Evolutionary conservation across 2,797 vertebrate species (phyloP).

Genomic region (Syndactyla subalaris): DNA sequence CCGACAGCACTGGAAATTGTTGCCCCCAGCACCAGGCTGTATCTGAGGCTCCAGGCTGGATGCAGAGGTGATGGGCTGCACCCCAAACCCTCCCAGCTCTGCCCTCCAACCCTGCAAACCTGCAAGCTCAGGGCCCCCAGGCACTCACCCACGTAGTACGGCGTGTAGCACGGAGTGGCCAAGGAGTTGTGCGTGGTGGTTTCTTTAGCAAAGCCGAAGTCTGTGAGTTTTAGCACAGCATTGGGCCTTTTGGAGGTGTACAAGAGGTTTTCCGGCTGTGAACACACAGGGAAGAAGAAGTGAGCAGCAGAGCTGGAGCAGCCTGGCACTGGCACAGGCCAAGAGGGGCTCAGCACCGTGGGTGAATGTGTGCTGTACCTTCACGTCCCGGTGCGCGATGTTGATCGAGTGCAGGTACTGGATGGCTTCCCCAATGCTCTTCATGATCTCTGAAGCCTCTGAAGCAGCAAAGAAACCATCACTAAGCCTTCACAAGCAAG

Average conservation of each 20-base stretch:
- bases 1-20: fast-evolving
- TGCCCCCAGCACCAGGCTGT: not conserved
- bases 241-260: constrained; percentile 92
- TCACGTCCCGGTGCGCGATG: constrained; percentile 97
- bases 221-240: constrained; percentile 93
- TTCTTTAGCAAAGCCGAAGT: constrained; percentile 99
- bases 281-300: not conserved
- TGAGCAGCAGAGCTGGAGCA: not conserved
- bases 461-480: not conserved
- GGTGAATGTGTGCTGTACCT: constrained; percentile 74
- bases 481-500: not conserved
- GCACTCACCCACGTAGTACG: constrained; percentile 96
- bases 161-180: constrained; percentile 97
- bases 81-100: not conserved
- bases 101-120: not conserved
- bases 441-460: constrained; percentile 99
- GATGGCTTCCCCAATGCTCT: constrained; percentile 97
- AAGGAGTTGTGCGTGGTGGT: constrained; percentile 96
- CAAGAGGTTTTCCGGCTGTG: constrained; percentile 94
- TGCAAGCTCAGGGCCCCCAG: not conserved
- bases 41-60: not conserved
- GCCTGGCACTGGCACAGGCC: not conserved
- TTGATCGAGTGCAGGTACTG: constrained; percentile 94
- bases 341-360: fast-evolving
- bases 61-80: not conserved